Evolutionary conservation across 2,113 vertebrate species (phyloP).

Genomic region (Ailurus styani): DNA sequence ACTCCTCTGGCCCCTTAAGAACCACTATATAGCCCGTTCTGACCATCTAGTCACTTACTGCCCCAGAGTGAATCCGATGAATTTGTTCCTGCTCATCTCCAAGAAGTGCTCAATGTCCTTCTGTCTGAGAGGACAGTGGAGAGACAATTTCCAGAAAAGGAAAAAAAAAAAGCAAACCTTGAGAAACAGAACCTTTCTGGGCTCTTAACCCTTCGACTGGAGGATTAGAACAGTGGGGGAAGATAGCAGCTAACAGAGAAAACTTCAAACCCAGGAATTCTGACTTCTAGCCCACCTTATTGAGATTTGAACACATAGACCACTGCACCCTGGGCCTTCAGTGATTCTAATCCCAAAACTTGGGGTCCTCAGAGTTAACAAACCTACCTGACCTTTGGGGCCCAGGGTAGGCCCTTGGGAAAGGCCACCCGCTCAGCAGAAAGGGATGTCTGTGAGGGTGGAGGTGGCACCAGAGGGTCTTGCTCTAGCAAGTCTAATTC

Average conservation of each 20-base stretch:
- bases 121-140: slow-evolving; percentile 84
- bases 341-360: not conserved
- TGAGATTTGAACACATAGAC: not conserved
- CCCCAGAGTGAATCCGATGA: slow-evolving; percentile 97
- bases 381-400: slow-evolving; percentile 96
- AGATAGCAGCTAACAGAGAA: not conserved
- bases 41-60: slow-evolving; percentile 84
- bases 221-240: not conserved
- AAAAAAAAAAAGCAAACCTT: slow-evolving; percentile 45
- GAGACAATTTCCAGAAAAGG: slow-evolving; percentile 27
- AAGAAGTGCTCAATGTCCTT: slow-evolving; percentile 98
- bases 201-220: not conserved
- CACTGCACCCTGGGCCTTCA: not conserved
- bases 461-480: slow-evolving; percentile 84
- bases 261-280: not conserved
- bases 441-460: slow-evolving; percentile 75
- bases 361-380: not conserved
- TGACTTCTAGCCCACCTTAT: not conserved
- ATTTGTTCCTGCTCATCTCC: slow-evolving; percentile 96
- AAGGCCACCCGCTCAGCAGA: slow-evolving; percentile 88
- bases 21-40: not conserved
- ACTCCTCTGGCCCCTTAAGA: not conserved
- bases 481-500: slow-evolving; percentile 93
- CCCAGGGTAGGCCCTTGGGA: slow-evolving; percentile 97
- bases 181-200: slow-evolving; percentile 18